Percentiles rank a stretch among this genome's conserved stretches.
phyloP scores from a whole-genome alignment of 2,797 vertebrate genomes.

The Poeciliopsis gracilis region DNA sequence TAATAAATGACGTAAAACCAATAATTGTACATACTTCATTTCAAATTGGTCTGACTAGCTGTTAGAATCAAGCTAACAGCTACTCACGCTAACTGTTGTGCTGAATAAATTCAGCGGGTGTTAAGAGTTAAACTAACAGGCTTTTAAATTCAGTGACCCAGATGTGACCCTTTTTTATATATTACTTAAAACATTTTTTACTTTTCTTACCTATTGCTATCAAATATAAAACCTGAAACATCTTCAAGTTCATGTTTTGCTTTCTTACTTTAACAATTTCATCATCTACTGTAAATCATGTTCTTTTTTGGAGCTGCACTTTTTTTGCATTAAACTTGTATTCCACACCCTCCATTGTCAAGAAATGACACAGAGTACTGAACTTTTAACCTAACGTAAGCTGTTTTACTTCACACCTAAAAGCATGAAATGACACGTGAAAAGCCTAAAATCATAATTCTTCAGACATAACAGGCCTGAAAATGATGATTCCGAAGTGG shows the following conservation, averaged over 20 bases:
- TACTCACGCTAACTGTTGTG: background rate
- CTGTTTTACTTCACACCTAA: background rate
- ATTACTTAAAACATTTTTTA: background rate
- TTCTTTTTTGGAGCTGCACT: background rate
- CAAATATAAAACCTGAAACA: background rate
- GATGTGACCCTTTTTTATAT: background rate
- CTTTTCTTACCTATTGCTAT: background rate
- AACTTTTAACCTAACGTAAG: background rate
- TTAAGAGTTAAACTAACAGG: background rate
- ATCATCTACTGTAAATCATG: background rate
- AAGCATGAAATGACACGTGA: background rate
- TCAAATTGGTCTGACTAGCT: no score
- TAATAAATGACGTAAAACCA: no score
- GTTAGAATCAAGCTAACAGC: background rate
- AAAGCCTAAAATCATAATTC: background rate
- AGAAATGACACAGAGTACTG: background rate
- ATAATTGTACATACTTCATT: no score
- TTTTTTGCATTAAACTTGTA: background rate
- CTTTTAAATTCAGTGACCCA: background rate
- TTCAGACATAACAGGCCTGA: background rate
- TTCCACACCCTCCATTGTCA: background rate
- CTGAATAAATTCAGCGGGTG: background rate
- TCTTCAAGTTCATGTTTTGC: background rate
- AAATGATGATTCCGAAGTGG: background rate
- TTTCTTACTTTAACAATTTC: background rate